Evolutionary conservation across 2,113 vertebrate genomes (phyloP).

Genomic region (Dryoscopus gambensis): DNA sequence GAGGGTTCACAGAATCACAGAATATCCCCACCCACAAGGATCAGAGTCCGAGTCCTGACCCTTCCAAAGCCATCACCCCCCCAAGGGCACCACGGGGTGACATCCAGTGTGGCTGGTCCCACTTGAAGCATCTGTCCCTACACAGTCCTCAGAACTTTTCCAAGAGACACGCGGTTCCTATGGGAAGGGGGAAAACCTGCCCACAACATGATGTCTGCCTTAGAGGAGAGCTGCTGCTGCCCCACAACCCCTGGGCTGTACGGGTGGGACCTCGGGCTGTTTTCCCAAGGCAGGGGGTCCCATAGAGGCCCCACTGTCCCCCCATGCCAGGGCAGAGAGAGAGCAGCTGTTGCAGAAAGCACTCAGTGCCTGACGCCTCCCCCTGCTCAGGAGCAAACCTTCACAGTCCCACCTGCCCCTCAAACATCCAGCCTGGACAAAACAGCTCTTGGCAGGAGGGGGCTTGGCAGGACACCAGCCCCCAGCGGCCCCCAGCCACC

Average conservation of each 20-base stretch:
- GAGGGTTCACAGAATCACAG: background rate
- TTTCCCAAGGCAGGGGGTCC: background rate
- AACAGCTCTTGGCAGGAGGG: background rate
- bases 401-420: background rate
- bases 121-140: too few relatives aligned
- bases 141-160: accelerated
- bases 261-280: accelerated
- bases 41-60: background rate
- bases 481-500: background rate
- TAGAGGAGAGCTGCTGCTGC: background rate
- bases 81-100: accelerated
- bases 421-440: accelerated
- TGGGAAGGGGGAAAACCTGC: background rate
- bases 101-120: accelerated
- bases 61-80: background rate
- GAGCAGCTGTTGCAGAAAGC: background rate
- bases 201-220: accelerated
- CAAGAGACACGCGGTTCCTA: background rate
- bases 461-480: background rate
- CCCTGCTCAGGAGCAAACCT: background rate
- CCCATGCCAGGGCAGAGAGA: accelerated
- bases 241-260: accelerated
- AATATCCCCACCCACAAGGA: background rate
- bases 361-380: background rate
- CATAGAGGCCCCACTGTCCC: background rate